Conservation (phyloP, 2,888 invertebrate species). For the Xanthorhoe spadicearia region DNA sequence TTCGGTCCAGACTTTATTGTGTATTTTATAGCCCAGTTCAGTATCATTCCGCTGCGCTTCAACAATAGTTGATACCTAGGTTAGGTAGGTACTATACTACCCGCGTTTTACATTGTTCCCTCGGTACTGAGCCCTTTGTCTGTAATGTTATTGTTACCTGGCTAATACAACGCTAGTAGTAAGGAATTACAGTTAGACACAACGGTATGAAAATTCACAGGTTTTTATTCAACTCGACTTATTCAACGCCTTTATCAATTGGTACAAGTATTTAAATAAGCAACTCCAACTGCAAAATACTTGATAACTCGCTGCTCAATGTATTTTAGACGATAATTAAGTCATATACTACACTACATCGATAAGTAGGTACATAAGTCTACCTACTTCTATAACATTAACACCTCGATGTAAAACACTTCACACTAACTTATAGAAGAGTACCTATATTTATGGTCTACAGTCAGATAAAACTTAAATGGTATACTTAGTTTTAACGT, state of each 20-base stretch:
- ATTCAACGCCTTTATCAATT: neutral
- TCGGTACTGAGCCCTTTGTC: conserved; percentile 65
- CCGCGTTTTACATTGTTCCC: conserved; percentile 61
- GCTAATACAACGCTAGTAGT: conserved; percentile 27
- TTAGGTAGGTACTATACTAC: conserved; percentile 10
- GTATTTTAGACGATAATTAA: neutral
- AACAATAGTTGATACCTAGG: conserved; percentile 48
- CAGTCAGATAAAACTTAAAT: too few relatives aligned
- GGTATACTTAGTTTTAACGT: too few relatives aligned
- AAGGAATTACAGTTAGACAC: conserved; percentile 38
- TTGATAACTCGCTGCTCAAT: neutral
- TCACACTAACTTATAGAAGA: too few relatives aligned
- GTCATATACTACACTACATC: neutral
- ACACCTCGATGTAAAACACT: too few relatives aligned
- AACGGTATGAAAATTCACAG: conserved; percentile 6
- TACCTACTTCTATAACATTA: too few relatives aligned
- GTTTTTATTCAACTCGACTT: neutral
- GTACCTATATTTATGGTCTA: too few relatives aligned
- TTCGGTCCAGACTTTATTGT: neutral
- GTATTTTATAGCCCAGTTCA: neutral
- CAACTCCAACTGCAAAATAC: neutral
- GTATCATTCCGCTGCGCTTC: conserved; percentile 16
- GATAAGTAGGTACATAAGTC: neutral
- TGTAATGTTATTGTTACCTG: conserved; percentile 50
- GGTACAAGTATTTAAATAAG: neutral